Percentiles rank a stretch among this genome's conserved stretches.
Conservation (phyloP, 2,888 invertebrate species). For the Dynastes tityus region DNA sequence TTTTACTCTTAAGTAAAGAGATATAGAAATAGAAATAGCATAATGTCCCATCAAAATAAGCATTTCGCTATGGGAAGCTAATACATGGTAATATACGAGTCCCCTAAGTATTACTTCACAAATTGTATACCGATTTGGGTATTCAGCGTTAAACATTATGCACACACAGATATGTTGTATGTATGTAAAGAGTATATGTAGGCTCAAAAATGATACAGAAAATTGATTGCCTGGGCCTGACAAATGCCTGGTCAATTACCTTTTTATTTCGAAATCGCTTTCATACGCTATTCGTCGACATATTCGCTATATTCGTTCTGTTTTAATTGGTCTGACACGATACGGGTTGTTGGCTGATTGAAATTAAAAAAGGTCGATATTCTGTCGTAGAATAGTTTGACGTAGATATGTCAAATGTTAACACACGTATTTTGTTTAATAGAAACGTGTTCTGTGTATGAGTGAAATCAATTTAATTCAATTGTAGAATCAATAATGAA, state of each 20-base stretch:
- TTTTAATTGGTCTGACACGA: slow-evolving; percentile 36
- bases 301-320: slow-evolving; percentile 15
- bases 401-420: too few species aligned
- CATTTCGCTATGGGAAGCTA: neutral
- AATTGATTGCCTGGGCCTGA: slow-evolving; percentile 54
- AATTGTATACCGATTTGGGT: too few species aligned
- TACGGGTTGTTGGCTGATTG: neutral
- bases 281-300: slow-evolving; percentile 47
- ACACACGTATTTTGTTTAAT: too few species aligned
- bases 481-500: too few species aligned
- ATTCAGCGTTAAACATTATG: neutral
- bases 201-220: slow-evolving; percentile 3
- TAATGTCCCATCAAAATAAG: neutral
- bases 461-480: too few species aligned
- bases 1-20: neutral
- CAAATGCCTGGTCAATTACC: slow-evolving; percentile 54
- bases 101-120: neutral
- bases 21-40: neutral
- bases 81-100: neutral
- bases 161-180: neutral
- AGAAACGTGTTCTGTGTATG: too few species aligned
- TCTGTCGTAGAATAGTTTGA: too few species aligned
- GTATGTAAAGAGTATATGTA: neutral
- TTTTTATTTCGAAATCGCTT: slow-evolving; percentile 53
- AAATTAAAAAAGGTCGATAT: neutral